phyloP scores from a whole-genome alignment of 2,113 vertebrate genomes.

The Salvelinus alpinus region DNA sequence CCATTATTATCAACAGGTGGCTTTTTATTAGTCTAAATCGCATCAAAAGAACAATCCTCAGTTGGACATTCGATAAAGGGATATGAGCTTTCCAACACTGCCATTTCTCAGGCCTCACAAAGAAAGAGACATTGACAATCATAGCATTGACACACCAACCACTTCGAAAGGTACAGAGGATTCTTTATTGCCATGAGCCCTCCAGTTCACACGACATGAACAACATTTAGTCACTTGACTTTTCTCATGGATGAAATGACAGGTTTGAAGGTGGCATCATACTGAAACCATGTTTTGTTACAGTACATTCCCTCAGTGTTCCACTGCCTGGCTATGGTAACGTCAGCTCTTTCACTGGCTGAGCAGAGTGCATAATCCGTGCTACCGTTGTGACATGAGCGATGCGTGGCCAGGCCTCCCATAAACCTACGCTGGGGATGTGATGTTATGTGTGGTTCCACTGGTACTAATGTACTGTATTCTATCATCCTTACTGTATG shows the following conservation, averaged over 20 bases:
- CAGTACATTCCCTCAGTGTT: constrained; percentile 5
- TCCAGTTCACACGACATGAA: constrained; percentile 45
- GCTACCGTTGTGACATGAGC: background rate
- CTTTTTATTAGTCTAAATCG: too few species aligned
- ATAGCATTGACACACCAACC: constrained; percentile 13
- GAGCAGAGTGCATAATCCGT: background rate
- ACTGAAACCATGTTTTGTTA: constrained; percentile 6
- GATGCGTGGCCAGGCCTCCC: background rate
- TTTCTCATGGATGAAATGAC: constrained; percentile 14
- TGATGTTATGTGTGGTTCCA: background rate
- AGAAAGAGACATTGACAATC: background rate
- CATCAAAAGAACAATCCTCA: too few species aligned
- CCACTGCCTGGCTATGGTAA: too few species aligned
- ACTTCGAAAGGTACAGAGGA: constrained; percentile 40
- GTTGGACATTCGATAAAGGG: background rate
- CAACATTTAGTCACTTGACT: constrained; percentile 37
- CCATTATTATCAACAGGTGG: too few species aligned
- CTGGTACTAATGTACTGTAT: background rate
- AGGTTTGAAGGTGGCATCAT: background rate
- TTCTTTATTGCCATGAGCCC: constrained; percentile 54
- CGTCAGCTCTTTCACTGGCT: background rate
- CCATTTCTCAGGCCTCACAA: background rate
- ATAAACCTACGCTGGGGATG: background rate
- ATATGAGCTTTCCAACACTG: background rate
- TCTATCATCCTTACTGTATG: background rate